phyloP scores from a whole-genome alignment of 1,140 invertebrate species.

The Probaryconus sp. region DNA sequence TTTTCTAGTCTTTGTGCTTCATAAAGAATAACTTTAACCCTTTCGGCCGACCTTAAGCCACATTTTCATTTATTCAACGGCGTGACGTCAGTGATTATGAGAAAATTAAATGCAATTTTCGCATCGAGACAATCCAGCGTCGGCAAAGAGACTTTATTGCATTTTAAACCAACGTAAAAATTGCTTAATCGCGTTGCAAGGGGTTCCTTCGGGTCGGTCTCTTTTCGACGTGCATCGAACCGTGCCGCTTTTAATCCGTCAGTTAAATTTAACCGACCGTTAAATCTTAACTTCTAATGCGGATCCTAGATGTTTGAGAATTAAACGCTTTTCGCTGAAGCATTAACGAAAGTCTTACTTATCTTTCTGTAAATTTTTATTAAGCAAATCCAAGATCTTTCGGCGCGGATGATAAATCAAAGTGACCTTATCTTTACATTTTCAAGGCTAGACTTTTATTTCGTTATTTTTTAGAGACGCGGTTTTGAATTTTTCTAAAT shows the following conservation, averaged over 20 bases:
- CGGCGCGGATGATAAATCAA: too few species aligned
- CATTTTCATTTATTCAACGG: too few species aligned
- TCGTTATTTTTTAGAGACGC: too few species aligned
- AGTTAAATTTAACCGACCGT: constrained; percentile 71
- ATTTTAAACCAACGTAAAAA: constrained; percentile 72
- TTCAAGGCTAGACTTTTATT: too few species aligned
- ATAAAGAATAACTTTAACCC: too few species aligned
- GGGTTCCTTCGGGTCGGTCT: constrained; percentile 25
- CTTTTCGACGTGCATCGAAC: constrained; percentile 64
- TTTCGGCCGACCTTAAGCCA: too few species aligned
- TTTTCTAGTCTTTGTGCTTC: too few species aligned
- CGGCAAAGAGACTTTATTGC: constrained; percentile 23
- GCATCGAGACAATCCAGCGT: constrained; percentile 8
- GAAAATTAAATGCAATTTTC: constrained; percentile 33
- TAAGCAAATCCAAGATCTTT: constrained; percentile 4
- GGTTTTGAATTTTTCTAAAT: too few species aligned
- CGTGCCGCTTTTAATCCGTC: constrained; percentile 72
- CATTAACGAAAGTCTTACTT: constrained; percentile 46
- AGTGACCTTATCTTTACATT: too few species aligned
- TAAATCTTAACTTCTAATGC: constrained; percentile 70
- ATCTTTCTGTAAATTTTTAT: constrained; percentile 32
- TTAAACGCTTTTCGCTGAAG: constrained; percentile 40
- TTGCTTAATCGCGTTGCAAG: constrained; percentile 64
- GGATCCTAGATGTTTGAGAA: constrained; percentile 46
- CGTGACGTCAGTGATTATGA: constrained; percentile 1